Percentiles rank a stretch among this genome's conserved stretches.
Conservation (phyloP, 2,113 vertebrate species). For the Camelus dromedarius region DNA sequence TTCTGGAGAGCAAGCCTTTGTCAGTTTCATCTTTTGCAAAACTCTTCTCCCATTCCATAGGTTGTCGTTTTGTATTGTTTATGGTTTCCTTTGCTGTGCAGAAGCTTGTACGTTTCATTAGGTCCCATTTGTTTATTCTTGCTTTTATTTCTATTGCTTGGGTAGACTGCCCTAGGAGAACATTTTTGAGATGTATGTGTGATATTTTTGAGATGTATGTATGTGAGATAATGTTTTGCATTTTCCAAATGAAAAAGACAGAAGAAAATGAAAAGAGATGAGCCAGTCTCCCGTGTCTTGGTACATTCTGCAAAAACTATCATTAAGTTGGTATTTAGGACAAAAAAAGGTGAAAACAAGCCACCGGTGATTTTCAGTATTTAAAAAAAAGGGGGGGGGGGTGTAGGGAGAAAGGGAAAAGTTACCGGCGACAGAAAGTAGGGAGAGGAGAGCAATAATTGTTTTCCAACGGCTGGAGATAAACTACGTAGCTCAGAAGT, state of each 20-base stretch:
- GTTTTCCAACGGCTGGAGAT: background rate
- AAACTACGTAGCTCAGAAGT: background rate
- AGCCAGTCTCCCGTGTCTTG: background rate
- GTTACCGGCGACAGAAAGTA: background rate
- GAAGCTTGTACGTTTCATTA: too few species aligned
- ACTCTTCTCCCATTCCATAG: too few species aligned
- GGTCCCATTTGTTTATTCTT: too few species aligned
- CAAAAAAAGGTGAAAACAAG: background rate
- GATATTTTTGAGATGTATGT: too few species aligned
- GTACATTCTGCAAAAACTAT: background rate
- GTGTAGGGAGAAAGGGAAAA: background rate
- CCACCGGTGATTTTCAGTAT: background rate
- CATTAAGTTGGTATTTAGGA: background rate
- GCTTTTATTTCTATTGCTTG: too few species aligned
- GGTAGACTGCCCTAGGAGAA: too few species aligned
- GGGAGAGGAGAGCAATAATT: background rate
- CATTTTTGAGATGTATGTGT: too few species aligned
- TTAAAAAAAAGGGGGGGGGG: background rate
- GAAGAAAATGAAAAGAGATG: background rate
- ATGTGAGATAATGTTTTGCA: too few species aligned
- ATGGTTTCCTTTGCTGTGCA: too few species aligned
- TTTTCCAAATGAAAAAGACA: background rate
- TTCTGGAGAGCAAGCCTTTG: too few species aligned
- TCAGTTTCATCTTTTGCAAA: too few species aligned
- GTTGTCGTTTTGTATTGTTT: too few species aligned